phyloP scores from a whole-genome alignment of 1,140 invertebrate genomes.

The Bilobella aurantiaca region DNA sequence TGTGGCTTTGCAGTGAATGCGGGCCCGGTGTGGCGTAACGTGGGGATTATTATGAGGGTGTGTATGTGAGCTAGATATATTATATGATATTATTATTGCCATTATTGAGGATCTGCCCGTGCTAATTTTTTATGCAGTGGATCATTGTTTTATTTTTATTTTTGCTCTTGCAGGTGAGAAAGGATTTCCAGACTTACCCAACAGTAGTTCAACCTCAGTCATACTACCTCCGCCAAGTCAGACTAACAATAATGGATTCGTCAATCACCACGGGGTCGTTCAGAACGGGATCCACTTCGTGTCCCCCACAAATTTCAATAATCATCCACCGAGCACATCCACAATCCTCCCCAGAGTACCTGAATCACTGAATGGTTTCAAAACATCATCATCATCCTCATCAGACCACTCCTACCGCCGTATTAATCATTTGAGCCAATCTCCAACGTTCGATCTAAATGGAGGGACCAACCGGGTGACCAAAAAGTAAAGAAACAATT shows the following conservation, averaged over 20 bases:
- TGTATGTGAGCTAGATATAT: too few relatives aligned
- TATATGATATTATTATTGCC: too few relatives aligned
- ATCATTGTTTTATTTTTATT: too few relatives aligned
- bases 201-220: conserved; percentile 22
- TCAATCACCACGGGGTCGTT: conserved; percentile 22
- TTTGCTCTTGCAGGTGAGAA: conserved; percentile 33
- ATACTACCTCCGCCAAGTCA: conserved; percentile 15
- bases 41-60: too few relatives aligned
- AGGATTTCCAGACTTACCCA: conserved; percentile 33
- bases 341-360: conserved; percentile 28
- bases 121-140: too few relatives aligned
- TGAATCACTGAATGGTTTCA: conserved; percentile 34
- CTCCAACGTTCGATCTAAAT: conserved; percentile 31
- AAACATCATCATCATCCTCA: too few relatives aligned
- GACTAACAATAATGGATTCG: conserved; percentile 31
- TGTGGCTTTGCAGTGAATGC: too few relatives aligned
- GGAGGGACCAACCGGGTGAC: conserved; percentile 32
- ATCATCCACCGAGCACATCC: conserved; percentile 12
- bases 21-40: too few relatives aligned
- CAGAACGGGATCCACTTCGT: conserved; percentile 29
- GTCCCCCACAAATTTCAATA: conserved; percentile 17
- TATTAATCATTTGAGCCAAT: conserved; percentile 25
- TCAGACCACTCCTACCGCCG: conserved; percentile 33
- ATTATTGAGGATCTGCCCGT: too few relatives aligned
- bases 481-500: conserved; percentile 23